These are phyloP conservation scores for Scaptomyza montana DNA, from an alignment of 1,140 invertebrate genomes.

Conservation along the genomic window DNA sequence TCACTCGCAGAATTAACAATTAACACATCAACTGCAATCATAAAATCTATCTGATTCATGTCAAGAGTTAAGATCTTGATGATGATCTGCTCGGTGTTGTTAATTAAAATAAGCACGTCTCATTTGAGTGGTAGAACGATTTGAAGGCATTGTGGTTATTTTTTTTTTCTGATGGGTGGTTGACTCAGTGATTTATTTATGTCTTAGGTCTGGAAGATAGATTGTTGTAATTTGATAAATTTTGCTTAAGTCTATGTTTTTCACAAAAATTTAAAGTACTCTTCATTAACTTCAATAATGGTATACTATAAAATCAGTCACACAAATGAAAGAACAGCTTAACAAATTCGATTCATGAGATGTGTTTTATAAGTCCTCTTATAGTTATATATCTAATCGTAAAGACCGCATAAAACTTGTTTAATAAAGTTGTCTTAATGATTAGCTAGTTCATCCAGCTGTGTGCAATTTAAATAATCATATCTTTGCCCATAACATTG, in stretches of 20 bases:
- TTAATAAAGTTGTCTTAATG: neutral
- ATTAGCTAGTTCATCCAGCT: neutral
- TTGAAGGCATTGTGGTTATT: slow-evolving; percentile 7
- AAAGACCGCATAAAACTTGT: neutral
- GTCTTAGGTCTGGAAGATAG: neutral
- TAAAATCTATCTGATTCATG: slow-evolving; percentile 32
- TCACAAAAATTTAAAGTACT: too few species aligned
- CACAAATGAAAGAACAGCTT: neutral
- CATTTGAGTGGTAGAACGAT: slow-evolving; percentile 23
- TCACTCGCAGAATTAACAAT: slow-evolving; percentile 17
- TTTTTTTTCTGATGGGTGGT: slow-evolving; percentile 7
- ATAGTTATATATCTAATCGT: neutral
- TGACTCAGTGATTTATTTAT: too few species aligned
- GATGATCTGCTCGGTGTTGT: slow-evolving; percentile 10
- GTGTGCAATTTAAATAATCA: neutral
- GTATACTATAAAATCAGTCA: too few species aligned
- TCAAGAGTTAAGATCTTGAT: slow-evolving; percentile 33
- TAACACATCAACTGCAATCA: slow-evolving; percentile 25
- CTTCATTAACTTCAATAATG: too few species aligned
- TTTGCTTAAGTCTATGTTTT: too few species aligned
- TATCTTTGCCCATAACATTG: slow-evolving; percentile 16
- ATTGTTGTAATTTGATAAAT: too few species aligned
- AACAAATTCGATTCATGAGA: neutral
- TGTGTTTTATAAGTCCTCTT: neutral
- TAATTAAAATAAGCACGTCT: slow-evolving; percentile 33